Evolutionary conservation across 1,140 invertebrate genomes (phyloP).

Genomic region (Microplitis demolitor): DNA sequence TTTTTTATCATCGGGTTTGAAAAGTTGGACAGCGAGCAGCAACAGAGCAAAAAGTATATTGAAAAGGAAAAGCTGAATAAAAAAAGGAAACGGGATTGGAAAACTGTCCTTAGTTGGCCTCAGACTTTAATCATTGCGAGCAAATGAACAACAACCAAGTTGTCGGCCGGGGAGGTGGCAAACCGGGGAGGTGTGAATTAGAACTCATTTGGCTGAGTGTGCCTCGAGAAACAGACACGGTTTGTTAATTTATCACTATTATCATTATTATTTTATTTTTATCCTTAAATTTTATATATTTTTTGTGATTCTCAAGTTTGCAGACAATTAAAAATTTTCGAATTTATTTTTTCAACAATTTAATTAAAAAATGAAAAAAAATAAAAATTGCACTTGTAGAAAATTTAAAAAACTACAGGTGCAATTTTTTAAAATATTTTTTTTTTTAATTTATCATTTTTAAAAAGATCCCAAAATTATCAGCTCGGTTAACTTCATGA

Average conservation of each 20-base stretch:
- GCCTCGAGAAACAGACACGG: not conserved
- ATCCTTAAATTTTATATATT: too few species aligned
- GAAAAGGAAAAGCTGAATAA: not conserved
- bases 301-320: too few species aligned
- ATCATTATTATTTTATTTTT: not conserved
- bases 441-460: too few species aligned
- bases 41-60: not conserved
- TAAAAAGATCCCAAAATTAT: too few species aligned
- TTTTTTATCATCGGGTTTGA: not conserved
- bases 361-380: too few species aligned
- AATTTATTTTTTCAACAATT: too few species aligned
- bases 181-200: slow-evolving; percentile 1
- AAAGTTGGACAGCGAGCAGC: too few species aligned
- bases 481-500: too few species aligned
- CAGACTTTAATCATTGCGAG: slow-evolving; percentile 17
- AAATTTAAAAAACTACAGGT: too few species aligned
- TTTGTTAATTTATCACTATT: not conserved
- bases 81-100: not conserved
- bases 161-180: not conserved
- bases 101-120: slow-evolving; percentile 3
- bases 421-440: too few species aligned
- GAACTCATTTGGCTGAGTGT: slow-evolving; percentile 16
- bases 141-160: slow-evolving; percentile 19
- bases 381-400: too few species aligned
- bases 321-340: too few species aligned